Evolutionary conservation across 2,113 vertebrate genomes (phyloP).

Genomic region (Blennius ocellaris): DNA sequence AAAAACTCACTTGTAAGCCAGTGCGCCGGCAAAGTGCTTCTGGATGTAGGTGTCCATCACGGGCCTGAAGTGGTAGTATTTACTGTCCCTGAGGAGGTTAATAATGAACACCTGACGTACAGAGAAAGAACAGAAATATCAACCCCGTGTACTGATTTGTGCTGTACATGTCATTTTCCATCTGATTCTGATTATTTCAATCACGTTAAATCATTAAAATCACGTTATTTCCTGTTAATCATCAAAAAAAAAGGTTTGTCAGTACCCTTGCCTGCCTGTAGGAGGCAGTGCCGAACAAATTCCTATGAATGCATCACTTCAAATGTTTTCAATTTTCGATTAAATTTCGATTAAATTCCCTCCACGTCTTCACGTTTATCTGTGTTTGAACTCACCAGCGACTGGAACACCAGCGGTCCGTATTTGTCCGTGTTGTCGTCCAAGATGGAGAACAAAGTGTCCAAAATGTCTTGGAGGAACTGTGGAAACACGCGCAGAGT

Average conservation of each 20-base stretch:
- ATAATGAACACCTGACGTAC: slow-evolving; percentile 94
- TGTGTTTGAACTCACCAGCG: slow-evolving; percentile 84
- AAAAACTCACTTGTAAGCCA: slow-evolving; percentile 94
- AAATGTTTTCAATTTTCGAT: too few species aligned
- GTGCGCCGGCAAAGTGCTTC: slow-evolving; percentile 97
- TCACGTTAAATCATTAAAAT: too few species aligned
- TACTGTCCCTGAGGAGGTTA: slow-evolving; percentile 97
- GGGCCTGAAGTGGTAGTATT: slow-evolving; percentile 97
- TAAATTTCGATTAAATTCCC: too few species aligned
- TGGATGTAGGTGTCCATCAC: slow-evolving; percentile 99
- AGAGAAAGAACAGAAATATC: background rate
- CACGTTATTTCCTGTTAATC: too few species aligned
- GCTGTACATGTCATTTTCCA: too few species aligned
- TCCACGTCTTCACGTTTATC: too few species aligned
- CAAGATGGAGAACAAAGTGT: slow-evolving; percentile 97
- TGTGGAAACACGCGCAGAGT: slow-evolving; percentile 63
- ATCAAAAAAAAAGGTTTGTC: too few species aligned
- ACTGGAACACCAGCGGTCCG: slow-evolving; percentile 97
- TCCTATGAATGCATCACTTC: too few species aligned
- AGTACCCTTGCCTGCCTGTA: too few species aligned
- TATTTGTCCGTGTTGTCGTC: slow-evolving; percentile 99
- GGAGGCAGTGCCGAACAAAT: too few species aligned
- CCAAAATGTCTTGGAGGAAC: slow-evolving; percentile 98
- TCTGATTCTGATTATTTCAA: too few species aligned
- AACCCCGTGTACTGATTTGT: too few species aligned